Base-by-base conservation (phyloP, 2,113 vertebrate genomes). In the Ceyx cyanopectus region DNA sequence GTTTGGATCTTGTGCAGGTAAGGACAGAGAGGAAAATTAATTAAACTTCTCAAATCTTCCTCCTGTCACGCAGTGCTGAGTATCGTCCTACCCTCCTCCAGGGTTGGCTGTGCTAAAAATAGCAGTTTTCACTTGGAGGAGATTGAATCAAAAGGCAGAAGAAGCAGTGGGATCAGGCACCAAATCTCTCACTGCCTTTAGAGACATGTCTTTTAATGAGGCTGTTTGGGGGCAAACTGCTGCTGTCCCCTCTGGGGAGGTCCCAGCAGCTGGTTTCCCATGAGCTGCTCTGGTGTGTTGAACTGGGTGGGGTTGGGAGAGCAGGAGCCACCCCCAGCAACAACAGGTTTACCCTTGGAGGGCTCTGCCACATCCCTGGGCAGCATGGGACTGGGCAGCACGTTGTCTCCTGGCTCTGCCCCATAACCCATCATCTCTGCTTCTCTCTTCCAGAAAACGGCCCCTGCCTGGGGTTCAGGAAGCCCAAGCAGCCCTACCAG, bases 391-490 rank as follows among this genome's bases (percentile, higher is more conserved):
- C 29, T 9, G 32, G 30, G 32, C 40, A 32, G 27, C 3, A 1
- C 21, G 8, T 37, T 45, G 56, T 24, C 7, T 51, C 29, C 41
- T 5, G 37, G 69, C 43, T 26, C 66, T 58, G 14, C 14, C 24
- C 24, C 2, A 0, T 54, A 60, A 86, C n/a, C 19, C 10, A 2
- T 72, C 8, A 10, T 62, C 41, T 94, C 74, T 81, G 40, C 74
- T 95, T 90, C 43, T 85, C 67, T 95, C 76, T 70, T 92, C 81
- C 94, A 99, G 99, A 99, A 76, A 98, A 99, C 17, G 99, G 99
- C 43, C 99, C 99, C 14, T 99, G 98, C 92, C 97, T 99, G 88
- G 99, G 99, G 79, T 99, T 98, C 69, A 98, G 99, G 80, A 99
- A 99, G 68, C 98, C 99, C 45, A 98, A 99, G 91, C 98, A 99